Percentiles rank a stretch among this genome's conserved stretches.
These are phyloP conservation scores for Heliothis virescens DNA, from an alignment of 1,140 invertebrate genomes.

Conservation along the genomic window DNA sequence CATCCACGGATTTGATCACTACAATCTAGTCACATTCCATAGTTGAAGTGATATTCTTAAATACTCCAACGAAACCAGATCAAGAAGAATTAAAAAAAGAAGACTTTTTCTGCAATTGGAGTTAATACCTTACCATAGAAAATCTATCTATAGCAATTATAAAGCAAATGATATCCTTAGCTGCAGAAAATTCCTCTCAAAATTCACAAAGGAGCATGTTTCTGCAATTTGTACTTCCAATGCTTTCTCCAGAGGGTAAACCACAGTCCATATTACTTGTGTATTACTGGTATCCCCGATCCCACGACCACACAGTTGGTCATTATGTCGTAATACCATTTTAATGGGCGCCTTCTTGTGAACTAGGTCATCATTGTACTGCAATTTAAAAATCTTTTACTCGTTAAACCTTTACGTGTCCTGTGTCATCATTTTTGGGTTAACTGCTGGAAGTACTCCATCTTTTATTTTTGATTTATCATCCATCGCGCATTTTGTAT, in stretches of 20 bases:
- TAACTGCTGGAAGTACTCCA: not conserved
- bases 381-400: conserved; percentile 43
- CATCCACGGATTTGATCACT: too few species aligned
- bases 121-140: too few species aligned
- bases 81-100: too few species aligned
- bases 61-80: too few species aligned
- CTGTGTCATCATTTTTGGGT: conserved; percentile 8
- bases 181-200: not conserved
- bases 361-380: conserved; percentile 32
- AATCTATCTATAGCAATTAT: too few species aligned
- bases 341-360: conserved; percentile 42
- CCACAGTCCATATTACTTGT: conserved; percentile 5
- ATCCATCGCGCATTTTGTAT: too few species aligned
- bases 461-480: too few species aligned
- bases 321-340: conserved; percentile 46
- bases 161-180: not conserved
- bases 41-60: too few species aligned
- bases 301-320: conserved; percentile 17
- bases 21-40: too few species aligned
- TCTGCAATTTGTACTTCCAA: not conserved
- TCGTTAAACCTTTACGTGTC: conserved; percentile 33
- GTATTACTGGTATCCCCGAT: conserved; percentile 12
- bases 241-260: conserved; percentile 11
- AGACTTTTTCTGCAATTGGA: too few species aligned
- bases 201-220: not conserved